A percentile compares a stretch with the other conserved stretches of the same genome.
phyloP scores from a whole-genome alignment of 2,888 invertebrate species.

The Platerodrilus igneus region DNA sequence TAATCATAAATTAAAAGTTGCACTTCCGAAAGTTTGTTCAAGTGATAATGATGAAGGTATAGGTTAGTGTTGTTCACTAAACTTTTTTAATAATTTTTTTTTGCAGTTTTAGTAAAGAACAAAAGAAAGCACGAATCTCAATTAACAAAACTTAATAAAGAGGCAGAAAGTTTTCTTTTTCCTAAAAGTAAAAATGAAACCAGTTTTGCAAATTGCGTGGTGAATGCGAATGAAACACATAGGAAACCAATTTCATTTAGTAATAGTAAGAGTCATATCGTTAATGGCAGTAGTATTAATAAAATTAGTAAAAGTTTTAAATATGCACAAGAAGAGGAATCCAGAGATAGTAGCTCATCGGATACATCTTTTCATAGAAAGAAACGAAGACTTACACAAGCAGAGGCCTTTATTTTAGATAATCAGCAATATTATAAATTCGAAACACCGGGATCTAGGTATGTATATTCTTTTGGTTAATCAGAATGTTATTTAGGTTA shows the following conservation, averaged over 20 bases:
- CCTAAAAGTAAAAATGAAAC: slow-evolving; percentile 64
- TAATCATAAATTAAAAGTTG: slow-evolving; percentile 21
- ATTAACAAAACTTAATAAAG: slow-evolving; percentile 70
- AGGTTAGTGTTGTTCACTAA: slow-evolving; percentile 5
- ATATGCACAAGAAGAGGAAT: slow-evolving; percentile 24
- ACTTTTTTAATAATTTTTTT: not conserved
- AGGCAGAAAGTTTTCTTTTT: slow-evolving; percentile 85
- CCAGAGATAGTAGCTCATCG: slow-evolving; percentile 41
- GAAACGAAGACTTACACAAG: slow-evolving; percentile 51
- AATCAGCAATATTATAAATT: slow-evolving; percentile 57
- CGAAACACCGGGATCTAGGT: slow-evolving; percentile 50
- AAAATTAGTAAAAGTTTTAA: slow-evolving; percentile 10
- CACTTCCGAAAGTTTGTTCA: slow-evolving; percentile 16
- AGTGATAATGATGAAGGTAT: slow-evolving; percentile 35
- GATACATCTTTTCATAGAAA: slow-evolving; percentile 35
- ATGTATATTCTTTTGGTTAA: slow-evolving; percentile 26
- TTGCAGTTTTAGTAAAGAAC: slow-evolving; percentile 62
- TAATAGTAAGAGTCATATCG: slow-evolving; percentile 24
- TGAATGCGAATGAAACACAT: slow-evolving; percentile 52
- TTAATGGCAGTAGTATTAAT: slow-evolving; percentile 2
- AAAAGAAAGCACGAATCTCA: slow-evolving; percentile 70
- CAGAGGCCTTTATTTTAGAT: slow-evolving; percentile 55
- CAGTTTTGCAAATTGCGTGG: slow-evolving; percentile 53
- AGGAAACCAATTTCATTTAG: slow-evolving; percentile 25
- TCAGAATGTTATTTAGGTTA: not conserved